A percentile compares a stretch with the other conserved stretches of the same genome.
These are phyloP conservation scores for Porites divaricata DNA, from an alignment of 92 coral and sea anemone species.

Conservation along the genomic window DNA sequence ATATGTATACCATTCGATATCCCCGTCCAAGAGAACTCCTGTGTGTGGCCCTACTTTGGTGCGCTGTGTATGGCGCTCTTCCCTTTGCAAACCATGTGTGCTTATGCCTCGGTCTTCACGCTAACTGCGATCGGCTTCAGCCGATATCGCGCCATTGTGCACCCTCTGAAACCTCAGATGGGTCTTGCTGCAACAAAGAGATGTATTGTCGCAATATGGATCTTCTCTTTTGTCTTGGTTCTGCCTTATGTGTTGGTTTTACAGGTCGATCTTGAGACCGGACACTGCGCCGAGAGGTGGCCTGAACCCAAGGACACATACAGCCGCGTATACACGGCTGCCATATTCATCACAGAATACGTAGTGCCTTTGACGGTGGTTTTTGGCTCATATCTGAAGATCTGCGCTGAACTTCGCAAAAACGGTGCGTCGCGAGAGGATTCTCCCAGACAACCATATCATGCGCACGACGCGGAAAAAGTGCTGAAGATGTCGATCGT, in stretches of 20 bases:
- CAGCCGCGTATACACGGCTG: conserved; percentile 60
- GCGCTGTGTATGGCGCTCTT: conserved; percentile 68
- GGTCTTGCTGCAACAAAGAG: conserved; percentile 63
- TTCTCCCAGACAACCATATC: conserved; percentile 31
- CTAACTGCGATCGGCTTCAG: conserved; percentile 78
- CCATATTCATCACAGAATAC: conserved; percentile 73
- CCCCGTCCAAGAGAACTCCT: conserved; percentile 73
- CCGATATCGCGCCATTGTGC: conserved; percentile 81
- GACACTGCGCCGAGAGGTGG: conserved; percentile 76
- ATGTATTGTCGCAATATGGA: conserved; percentile 67
- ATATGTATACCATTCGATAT: conserved; percentile 87
- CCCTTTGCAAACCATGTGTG: conserved; percentile 85
- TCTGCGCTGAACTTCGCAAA: conserved; percentile 59
- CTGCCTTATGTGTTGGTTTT: conserved; percentile 71
- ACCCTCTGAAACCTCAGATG: conserved; percentile 75
- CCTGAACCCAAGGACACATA: conserved; percentile 64
- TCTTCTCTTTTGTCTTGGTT: conserved; percentile 61
- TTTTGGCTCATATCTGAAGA: conserved; percentile 75
- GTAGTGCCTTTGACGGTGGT: conserved; percentile 62
- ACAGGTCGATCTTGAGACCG: conserved; percentile 53
- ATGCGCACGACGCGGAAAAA: conserved; percentile 69
- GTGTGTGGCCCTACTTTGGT: conserved; percentile 73
- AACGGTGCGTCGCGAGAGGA: conserved; percentile 44
- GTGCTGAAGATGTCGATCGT: conserved; percentile 78
- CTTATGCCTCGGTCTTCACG: conserved; percentile 77